A percentile compares a stretch with the other conserved stretches of the same genome.
Evolutionary conservation across 2,888 invertebrate genomes (phyloP).

Genomic region (Mylabris sibirica): DNA sequence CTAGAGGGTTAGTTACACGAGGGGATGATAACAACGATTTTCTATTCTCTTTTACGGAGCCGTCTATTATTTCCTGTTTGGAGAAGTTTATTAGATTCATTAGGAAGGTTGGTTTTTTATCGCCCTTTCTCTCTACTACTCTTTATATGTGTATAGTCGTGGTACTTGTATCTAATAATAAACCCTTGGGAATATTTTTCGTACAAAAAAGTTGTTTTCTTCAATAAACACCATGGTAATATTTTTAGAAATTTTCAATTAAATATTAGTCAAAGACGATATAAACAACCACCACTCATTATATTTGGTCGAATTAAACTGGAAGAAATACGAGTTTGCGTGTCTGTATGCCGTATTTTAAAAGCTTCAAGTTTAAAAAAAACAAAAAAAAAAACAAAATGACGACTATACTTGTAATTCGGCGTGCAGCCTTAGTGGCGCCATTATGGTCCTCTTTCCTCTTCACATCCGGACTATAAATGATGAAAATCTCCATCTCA

Average conservation of each 20-base stretch:
- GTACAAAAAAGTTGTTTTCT: constrained; percentile 6
- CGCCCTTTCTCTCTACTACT: not conserved
- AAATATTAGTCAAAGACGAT: constrained; percentile 30
- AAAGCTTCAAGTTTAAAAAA: constrained; percentile 42
- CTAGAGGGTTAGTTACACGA: constrained; percentile 6
- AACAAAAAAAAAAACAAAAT: constrained; percentile 39
- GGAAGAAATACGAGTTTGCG: constrained; percentile 50
- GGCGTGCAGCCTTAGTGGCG: constrained; percentile 56
- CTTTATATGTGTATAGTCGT: not conserved
- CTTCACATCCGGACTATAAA: constrained; percentile 50
- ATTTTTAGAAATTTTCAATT: constrained; percentile 21
- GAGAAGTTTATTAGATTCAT: constrained; percentile 32
- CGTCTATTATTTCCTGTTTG: constrained; percentile 24
- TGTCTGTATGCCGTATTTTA: constrained; percentile 54
- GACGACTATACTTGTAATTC: constrained; percentile 54
- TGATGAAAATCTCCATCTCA: constrained; percentile 24
- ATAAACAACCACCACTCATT: constrained; percentile 41
- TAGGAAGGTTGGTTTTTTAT: constrained; percentile 17
- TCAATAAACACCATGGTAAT: constrained; percentile 9
- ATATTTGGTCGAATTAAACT: constrained; percentile 49
- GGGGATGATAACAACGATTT: constrained; percentile 12
- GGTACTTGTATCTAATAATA: not conserved
- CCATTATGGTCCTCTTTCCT: constrained; percentile 45
- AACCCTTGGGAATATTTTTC: constrained; percentile 12
- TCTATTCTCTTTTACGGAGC: not conserved